phyloP scores from a whole-genome alignment of 2,113 vertebrate species.

The Syrmaticus mikado region DNA sequence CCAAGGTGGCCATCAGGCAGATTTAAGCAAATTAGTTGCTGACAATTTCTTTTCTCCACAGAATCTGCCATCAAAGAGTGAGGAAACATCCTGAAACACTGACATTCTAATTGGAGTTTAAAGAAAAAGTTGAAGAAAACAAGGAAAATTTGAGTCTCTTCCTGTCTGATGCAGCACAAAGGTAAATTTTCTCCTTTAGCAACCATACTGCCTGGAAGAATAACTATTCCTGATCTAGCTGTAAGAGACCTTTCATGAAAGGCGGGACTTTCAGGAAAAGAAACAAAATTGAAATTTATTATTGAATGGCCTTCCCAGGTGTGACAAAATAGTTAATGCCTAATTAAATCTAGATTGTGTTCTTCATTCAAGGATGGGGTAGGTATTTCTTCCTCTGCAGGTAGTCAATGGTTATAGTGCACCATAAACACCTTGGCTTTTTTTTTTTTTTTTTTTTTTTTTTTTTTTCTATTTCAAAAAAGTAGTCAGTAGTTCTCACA shows the following conservation, averaged over 20 bases:
- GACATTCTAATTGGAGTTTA: background rate
- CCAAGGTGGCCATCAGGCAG: rapidly evolving
- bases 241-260: background rate
- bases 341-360: background rate
- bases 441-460: too few species aligned
- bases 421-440: background rate
- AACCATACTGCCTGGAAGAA: background rate
- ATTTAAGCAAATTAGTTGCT: background rate
- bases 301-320: background rate
- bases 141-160: background rate
- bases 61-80: background rate
- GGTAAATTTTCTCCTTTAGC: background rate
- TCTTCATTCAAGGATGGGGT: background rate
- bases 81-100: background rate
- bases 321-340: background rate
- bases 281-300: background rate
- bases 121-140: background rate
- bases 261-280: background rate
- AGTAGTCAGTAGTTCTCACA: background rate
- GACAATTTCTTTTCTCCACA: background rate
- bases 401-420: background rate
- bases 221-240: background rate
- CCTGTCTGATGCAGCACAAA: background rate
- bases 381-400: background rate
- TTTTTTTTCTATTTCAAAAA: background rate